phyloP scores from a whole-genome alignment of 2,113 vertebrate genomes.

The Felis chaus region DNA sequence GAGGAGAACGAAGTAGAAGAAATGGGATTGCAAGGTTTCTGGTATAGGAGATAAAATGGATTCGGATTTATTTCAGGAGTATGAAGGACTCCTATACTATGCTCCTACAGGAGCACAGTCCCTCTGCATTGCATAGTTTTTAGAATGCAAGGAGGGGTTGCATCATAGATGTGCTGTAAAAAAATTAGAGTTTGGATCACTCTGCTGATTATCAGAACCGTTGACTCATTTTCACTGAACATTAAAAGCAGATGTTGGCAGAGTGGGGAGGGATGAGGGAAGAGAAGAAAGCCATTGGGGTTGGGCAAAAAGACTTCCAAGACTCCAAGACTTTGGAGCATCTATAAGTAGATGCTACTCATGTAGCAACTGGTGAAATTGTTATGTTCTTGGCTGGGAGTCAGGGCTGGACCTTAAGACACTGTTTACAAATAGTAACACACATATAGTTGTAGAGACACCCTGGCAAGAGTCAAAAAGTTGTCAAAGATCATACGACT shows the following conservation, averaged over 20 bases:
- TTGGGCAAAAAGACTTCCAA: neutral
- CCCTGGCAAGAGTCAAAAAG: neutral
- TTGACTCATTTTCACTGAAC: neutral
- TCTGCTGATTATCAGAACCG: neutral
- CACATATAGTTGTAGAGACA: neutral
- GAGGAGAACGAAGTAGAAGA: neutral
- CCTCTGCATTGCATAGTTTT: neutral
- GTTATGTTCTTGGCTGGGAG: neutral
- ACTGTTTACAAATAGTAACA: neutral
- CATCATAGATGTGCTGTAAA: neutral
- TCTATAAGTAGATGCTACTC: neutral
- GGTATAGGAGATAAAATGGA: neutral
- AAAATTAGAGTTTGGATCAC: neutral
- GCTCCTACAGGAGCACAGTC: neutral
- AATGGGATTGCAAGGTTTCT: neutral
- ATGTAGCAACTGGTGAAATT: neutral
- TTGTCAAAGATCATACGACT: neutral
- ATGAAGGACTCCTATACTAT: neutral
- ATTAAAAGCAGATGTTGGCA: neutral
- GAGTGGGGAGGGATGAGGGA: accelerated
- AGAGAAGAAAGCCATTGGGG: neutral
- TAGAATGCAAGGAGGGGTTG: neutral
- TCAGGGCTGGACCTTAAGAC: neutral
- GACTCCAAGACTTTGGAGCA: neutral
- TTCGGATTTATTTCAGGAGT: neutral